phyloP scores from a whole-genome alignment of 1,140 invertebrate genomes.

The Nixonia krombeini region DNA sequence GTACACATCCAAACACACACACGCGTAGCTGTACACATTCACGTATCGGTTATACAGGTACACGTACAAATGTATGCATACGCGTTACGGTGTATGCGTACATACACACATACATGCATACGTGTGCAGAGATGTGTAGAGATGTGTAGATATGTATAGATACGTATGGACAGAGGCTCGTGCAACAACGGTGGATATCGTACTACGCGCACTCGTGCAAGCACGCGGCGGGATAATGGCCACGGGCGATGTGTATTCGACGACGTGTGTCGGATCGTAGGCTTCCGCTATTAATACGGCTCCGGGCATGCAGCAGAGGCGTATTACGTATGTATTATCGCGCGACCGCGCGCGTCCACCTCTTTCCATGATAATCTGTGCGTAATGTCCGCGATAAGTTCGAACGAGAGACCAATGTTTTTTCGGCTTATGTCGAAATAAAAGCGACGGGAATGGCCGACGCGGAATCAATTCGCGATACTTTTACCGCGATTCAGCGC shows the following conservation, averaged over 20 bases:
- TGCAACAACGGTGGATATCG: background rate
- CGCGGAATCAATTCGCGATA: constrained; percentile 8
- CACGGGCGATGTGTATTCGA: constrained; percentile 27
- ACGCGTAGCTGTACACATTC: no score
- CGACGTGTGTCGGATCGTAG: constrained; percentile 32
- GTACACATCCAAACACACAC: no score
- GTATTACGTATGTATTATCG: constrained; percentile 5
- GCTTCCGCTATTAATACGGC: constrained; percentile 39
- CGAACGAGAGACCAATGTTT: no score
- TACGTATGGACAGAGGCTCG: no score
- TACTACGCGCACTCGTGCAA: constrained; percentile 21
- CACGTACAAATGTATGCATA: no score
- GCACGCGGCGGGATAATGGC: constrained; percentile 44
- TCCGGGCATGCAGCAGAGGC: background rate
- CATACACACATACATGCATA: no score
- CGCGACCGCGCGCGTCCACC: background rate
- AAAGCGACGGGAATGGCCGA: no score
- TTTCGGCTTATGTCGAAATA: no score
- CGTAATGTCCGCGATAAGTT: background rate
- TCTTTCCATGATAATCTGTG: background rate
- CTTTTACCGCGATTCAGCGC: constrained; percentile 14
- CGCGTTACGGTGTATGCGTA: no score
- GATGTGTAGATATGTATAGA: no score
- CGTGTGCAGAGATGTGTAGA: no score
- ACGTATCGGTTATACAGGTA: no score